These are phyloP conservation scores for Helleia helle DNA, from an alignment of 2,888 invertebrate genomes.

Conservation along the genomic window DNA sequence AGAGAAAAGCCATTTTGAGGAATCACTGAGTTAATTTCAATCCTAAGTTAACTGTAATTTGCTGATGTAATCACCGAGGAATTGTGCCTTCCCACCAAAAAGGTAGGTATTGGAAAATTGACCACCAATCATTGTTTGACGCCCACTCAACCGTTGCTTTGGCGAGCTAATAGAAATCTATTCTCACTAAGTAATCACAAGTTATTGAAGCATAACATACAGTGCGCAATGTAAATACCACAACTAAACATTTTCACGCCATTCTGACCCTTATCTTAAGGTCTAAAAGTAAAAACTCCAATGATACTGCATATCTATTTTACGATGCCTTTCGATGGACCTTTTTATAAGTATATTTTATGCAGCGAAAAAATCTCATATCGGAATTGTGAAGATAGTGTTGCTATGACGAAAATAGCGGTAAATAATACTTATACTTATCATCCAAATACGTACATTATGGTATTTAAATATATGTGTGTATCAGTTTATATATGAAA, in stretches of 20 bases:
- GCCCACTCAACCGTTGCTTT: constrained; percentile 24
- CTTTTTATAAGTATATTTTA: constrained; percentile 66
- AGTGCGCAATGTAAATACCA: neutral
- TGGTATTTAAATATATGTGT: neutral
- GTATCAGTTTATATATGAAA: too few relatives aligned
- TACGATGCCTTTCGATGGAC: constrained; percentile 46
- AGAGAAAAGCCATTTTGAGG: too few relatives aligned
- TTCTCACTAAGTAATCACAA: constrained; percentile 51
- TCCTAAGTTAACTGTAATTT: too few relatives aligned
- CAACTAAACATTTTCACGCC: neutral
- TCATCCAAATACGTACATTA: too few relatives aligned
- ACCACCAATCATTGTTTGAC: neutral
- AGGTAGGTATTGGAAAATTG: neutral
- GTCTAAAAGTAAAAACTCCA: constrained; percentile 8
- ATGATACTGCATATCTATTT: constrained; percentile 50
- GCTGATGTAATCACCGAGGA: too few relatives aligned
- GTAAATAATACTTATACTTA: too few relatives aligned
- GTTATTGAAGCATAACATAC: constrained; percentile 62
- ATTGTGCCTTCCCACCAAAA: neutral
- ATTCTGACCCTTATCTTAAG: neutral
- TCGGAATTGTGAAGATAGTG: constrained; percentile 50
- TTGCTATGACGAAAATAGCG: constrained; percentile 48
- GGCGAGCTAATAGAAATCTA: constrained; percentile 38
- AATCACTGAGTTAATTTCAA: too few relatives aligned
- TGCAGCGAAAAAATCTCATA: constrained; percentile 51